Conservation (phyloP, 1,140 invertebrate species). For the Eubasilissa regina region DNA sequence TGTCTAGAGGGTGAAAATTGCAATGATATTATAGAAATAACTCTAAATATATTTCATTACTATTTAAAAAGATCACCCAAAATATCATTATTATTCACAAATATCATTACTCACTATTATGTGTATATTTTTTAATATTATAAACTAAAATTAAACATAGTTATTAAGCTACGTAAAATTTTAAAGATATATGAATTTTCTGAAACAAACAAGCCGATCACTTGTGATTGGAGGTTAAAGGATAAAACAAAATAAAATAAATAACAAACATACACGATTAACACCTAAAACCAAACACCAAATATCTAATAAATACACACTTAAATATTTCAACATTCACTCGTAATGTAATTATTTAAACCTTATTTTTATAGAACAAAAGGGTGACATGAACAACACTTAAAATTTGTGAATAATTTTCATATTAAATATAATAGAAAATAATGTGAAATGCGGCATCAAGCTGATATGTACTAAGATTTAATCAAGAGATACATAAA, state of each 20-base stretch:
- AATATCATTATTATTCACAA: no score
- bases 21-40: no score
- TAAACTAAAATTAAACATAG: no score
- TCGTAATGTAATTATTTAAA: constrained; percentile 7
- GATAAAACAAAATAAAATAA: background rate
- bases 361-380: constrained; percentile 18
- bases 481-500: no score
- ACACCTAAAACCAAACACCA: constrained; percentile 28
- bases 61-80: no score
- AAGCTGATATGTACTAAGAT: constrained; percentile 17
- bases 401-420: constrained; percentile 18
- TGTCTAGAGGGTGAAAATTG: no score
- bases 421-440: constrained; percentile 22
- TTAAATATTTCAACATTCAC: constrained; percentile 18
- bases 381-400: constrained; percentile 45
- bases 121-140: no score
- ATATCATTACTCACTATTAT: no score
- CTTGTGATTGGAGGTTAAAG: background rate
- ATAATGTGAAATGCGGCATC: constrained; percentile 46
- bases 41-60: no score
- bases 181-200: no score
- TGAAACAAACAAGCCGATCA: background rate
- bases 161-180: no score
- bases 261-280: constrained; percentile 2
- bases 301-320: constrained; percentile 13